A percentile compares a stretch with the other conserved stretches of the same genome.
phyloP scores from a whole-genome alignment of 2,113 vertebrate species.

The Anas platyrhynchos region DNA sequence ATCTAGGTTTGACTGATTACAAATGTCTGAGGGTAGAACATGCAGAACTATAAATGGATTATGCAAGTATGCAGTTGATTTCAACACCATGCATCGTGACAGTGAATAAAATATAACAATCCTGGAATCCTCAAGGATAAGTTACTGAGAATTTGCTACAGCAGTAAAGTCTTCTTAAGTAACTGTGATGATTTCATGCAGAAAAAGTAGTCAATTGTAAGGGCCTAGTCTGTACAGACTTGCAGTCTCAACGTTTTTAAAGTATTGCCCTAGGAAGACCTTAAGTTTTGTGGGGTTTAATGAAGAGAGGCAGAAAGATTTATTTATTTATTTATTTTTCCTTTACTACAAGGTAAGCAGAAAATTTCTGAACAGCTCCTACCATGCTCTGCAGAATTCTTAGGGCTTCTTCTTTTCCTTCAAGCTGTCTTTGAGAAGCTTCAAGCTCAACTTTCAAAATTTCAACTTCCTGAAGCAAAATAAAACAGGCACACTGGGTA shows the following conservation, averaged over 20 bases:
- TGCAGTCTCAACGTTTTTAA: neutral
- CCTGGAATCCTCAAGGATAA: neutral
- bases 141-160: neutral
- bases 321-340: neutral
- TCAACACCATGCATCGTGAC: neutral
- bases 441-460: conserved; percentile 88
- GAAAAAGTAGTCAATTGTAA: neutral
- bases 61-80: neutral
- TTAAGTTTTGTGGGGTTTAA: neutral
- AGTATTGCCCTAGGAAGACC: neutral
- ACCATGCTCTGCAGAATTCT: conserved; percentile 94
- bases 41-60: neutral
- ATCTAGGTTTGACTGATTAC: neutral
- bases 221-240: neutral
- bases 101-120: neutral
- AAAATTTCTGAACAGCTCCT: conserved; percentile 25
- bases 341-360: neutral
- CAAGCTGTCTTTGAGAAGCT: conserved; percentile 86
- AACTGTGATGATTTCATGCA: neutral
- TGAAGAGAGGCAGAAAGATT: neutral
- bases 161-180: neutral
- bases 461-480: conserved; percentile 81
- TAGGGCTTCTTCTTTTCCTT: conserved; percentile 93
- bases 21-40: neutral
- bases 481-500: neutral